Base-by-base conservation (phyloP, 2,797 vertebrate species). In the Sternarchorhynchus goeldii region DNA sequence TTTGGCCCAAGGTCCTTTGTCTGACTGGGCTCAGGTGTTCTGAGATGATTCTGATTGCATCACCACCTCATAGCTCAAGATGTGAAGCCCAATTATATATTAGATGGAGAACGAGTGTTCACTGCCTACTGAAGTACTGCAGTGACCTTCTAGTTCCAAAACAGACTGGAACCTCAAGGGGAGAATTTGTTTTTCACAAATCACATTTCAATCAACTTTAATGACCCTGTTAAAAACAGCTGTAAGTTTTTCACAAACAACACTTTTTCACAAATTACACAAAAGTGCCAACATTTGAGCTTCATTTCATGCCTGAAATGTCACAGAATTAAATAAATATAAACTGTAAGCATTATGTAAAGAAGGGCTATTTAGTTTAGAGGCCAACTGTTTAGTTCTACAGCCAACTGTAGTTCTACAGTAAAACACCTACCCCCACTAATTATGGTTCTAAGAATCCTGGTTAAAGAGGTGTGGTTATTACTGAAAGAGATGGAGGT, bases 41-140 rank as follows among this genome's bases (percentile, higher is more conserved):
- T 58, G 69, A 55, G 73, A 69, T 63, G 18, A 41, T 79, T 77
- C 21, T 74, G 50, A 81, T 79, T 73, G 77, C 45, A 39, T 82
- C 73, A 73, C 73, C 77, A 53, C 73, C 45, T 50, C 14, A 14
- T 50, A 50, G 45, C 45, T 50, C 45, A 50, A 50, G 45, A 50
- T 50, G 3, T 12, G 14, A 12, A 12, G 45, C 45, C 45, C 45
- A 14, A 50, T 50, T 50, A 50, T 60, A 80, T 59, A 74, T 81
- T 73, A 29, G 56, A 76, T 65, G 29, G 64, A 66, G 45, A 65
- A 16, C 57, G 57, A 78, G 71, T 55, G 78, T 60, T 77, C 75
- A 82, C 79, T 65, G 67, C 73, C 71, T 75, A 60, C 29, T 70
- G 36, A 21, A 59, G 14, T 31, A 14, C 34, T 53, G 69, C n/a